Conservation (phyloP, 2,797 vertebrate genomes). For the Gymnothorax reevesii region DNA sequence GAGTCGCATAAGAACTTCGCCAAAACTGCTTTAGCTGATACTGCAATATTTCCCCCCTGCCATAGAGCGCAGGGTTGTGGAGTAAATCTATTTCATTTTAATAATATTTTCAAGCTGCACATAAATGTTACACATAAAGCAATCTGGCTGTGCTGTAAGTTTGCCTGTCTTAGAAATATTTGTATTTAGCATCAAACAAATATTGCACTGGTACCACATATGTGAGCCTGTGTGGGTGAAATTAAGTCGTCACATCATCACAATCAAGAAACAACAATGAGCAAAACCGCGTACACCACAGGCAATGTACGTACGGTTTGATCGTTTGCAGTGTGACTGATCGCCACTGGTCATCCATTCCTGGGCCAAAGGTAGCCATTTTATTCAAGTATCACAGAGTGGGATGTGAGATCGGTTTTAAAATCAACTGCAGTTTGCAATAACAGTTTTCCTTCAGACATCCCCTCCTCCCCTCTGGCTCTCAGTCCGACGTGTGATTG, state of each 20-base stretch:
- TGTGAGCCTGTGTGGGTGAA: neutral
- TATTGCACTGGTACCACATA: neutral
- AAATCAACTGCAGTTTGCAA: slow-evolving; percentile 65
- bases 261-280: neutral
- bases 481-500: slow-evolving; percentile 69
- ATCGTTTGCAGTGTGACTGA: neutral
- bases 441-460: slow-evolving; percentile 72
- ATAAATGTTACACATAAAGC: neutral
- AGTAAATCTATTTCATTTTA: slow-evolving; percentile 13
- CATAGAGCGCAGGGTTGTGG: neutral
- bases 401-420: slow-evolving; percentile 64
- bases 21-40: neutral
- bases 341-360: neutral
- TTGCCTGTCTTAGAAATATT: neutral
- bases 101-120: neutral
- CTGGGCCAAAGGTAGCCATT: slow-evolving; percentile 27
- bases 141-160: neutral
- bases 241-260: neutral
- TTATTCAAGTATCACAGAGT: slow-evolving; percentile 57
- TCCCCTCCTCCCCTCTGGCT: slow-evolving; percentile 33
- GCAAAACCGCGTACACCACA: neutral
- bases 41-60: neutral
- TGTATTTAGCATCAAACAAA: neutral
- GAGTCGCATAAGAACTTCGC: neutral
- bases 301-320: neutral